Evolutionary conservation across 2,113 vertebrate genomes (phyloP).

Genomic region (Channa argus): DNA sequence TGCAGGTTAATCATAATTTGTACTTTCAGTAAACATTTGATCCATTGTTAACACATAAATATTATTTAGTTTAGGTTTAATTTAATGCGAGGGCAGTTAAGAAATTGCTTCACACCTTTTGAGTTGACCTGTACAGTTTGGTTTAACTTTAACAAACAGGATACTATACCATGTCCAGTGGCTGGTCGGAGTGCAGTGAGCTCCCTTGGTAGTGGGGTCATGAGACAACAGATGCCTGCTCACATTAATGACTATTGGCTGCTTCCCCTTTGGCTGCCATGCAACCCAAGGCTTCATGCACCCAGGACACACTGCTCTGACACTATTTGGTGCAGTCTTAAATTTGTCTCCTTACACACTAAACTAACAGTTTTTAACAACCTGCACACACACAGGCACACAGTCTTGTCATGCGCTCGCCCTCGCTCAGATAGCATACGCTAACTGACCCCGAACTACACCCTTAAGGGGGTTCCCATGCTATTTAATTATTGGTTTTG

Average conservation of each 20-base stretch:
- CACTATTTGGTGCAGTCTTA: slow-evolving; percentile 25
- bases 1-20: too few relatives aligned
- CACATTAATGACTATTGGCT: slow-evolving; percentile 40
- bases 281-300: not conserved
- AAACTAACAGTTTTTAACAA: slow-evolving; percentile 33
- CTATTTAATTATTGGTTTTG: slow-evolving; percentile 71
- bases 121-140: too few relatives aligned
- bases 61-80: too few relatives aligned
- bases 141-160: not conserved
- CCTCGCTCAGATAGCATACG: slow-evolving; percentile 10
- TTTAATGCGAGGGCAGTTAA: too few relatives aligned
- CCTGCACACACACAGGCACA: slow-evolving; percentile 15
- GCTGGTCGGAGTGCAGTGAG: not conserved
- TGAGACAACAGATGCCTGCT: slow-evolving; percentile 41
- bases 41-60: too few relatives aligned
- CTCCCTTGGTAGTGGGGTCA: slow-evolving; percentile 27
- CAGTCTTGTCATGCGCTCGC: too few relatives aligned
- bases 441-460: slow-evolving; percentile 48
- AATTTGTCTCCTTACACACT: slow-evolving; percentile 28
- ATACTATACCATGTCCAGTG: not conserved
- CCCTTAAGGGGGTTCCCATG: slow-evolving; percentile 65
- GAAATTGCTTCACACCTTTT: too few relatives aligned
- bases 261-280: slow-evolving; percentile 30
- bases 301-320: slow-evolving; percentile 9
- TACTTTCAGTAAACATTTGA: too few relatives aligned